Evolutionary conservation across 2,888 invertebrate species (phyloP).

Genomic region (Brachyptera putata): DNA sequence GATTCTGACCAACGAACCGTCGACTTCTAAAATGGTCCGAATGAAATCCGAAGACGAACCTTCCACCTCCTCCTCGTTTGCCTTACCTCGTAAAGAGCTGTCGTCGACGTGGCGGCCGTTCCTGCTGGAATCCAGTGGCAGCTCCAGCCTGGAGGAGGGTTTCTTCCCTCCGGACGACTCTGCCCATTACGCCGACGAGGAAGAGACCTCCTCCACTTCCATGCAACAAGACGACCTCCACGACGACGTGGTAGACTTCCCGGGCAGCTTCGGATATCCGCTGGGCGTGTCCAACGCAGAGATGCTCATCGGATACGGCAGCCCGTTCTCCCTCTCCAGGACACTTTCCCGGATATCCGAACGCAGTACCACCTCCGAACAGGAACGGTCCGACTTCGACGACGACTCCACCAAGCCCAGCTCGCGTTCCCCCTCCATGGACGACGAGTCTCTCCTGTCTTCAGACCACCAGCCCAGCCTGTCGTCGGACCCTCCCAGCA

Average conservation of each 20-base stretch:
- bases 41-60: conserved; percentile 31
- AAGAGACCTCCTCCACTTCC: conserved; percentile 51
- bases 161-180: conserved; percentile 66
- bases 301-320: conserved; percentile 63
- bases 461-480: conserved; percentile 82
- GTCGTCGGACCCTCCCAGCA: conserved; percentile 68
- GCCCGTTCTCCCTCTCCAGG: conserved; percentile 68
- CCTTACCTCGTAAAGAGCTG: conserved; percentile 55
- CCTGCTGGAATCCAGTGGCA: conserved; percentile 78
- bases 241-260: conserved; percentile 74
- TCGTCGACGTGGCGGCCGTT: conserved; percentile 81
- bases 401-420: conserved; percentile 70
- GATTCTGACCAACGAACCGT: conserved; percentile 34
- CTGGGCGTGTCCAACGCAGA: conserved; percentile 58
- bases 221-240: conserved; percentile 58
- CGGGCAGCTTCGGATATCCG: conserved; percentile 70
- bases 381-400: conserved; percentile 75
- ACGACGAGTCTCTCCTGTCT: conserved; percentile 77
- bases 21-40: conserved; percentile 38
- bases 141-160: conserved; percentile 80
- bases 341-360: conserved; percentile 84
- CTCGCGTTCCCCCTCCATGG: conserved; percentile 76
- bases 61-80: conserved; percentile 36
- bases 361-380: conserved; percentile 82
- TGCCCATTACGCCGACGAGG: conserved; percentile 52